Evolutionary conservation across 2,797 vertebrate genomes (phyloP).

Genomic region (Darevskia nairensis): DNA sequence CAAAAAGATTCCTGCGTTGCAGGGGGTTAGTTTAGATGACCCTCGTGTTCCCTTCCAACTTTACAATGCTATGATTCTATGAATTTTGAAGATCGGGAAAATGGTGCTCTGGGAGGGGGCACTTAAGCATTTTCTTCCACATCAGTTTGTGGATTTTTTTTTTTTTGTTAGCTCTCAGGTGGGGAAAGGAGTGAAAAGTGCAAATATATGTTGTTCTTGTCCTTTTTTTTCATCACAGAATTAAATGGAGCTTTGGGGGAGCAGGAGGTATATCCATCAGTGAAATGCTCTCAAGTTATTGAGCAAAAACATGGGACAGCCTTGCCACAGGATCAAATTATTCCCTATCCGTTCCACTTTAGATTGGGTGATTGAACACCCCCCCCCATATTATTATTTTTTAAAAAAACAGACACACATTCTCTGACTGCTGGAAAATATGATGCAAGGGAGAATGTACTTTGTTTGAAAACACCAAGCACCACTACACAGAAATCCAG

Average conservation of each 20-base stretch:
- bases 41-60: too few species aligned
- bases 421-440: not conserved
- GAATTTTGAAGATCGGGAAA: not conserved
- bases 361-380: not conserved
- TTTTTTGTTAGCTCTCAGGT: not conserved
- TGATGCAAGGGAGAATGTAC: not conserved
- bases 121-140: not conserved
- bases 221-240: not conserved
- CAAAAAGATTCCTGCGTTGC: too few species aligned
- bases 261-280: not conserved
- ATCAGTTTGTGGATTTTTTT: not conserved
- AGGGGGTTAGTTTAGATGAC: too few species aligned
- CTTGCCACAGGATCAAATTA: not conserved
- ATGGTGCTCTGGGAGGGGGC: not conserved
- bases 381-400: not conserved
- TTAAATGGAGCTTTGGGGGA: not conserved
- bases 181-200: not conserved
- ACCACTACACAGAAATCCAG: not conserved
- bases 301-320: not conserved
- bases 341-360: not conserved
- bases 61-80: too few species aligned
- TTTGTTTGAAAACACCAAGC: not conserved
- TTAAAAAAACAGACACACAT: not conserved
- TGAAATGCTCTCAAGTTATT: not conserved
- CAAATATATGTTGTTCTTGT: not conserved